Evolutionary conservation across 2,888 invertebrate genomes (phyloP), one percentile per base, ranked within the genome.

Genomic region (Osedax fenrisi): DNA sequence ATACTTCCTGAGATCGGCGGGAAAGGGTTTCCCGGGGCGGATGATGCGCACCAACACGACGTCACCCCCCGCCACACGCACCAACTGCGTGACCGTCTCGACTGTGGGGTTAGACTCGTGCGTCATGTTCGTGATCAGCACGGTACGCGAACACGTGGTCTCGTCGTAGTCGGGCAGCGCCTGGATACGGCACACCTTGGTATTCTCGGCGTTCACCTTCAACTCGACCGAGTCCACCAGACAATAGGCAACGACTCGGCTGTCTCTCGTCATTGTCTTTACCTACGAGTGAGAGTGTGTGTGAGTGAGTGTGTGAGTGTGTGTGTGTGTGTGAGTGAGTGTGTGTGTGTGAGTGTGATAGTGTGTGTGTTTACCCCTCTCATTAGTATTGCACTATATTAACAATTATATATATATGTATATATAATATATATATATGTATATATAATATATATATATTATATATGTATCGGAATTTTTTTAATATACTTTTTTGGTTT

Each of bases 241-340:
- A 27, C 94, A 91, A 81, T 90, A 89, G 0, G 94, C 93, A 10
- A 95, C 94, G 24, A 91, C 91, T 78, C 92, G 88, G 91, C 94
- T 95, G 83, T 95, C 94, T 83, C 92, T 91, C 17, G 94, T 92
- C 75, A 95, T 86, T 81, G 93, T 92, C 81, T 95, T 94, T 64
- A 96, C 93, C 41, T 41, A 41, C n/a, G n/a, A n/a, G n/a, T n/a
- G n/a, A n/a, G n/a, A n/a, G n/a, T n/a, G n/a, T n/a, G n/a, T n/a
- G n/a, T n/a, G n/a, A n/a, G n/a, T n/a, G n/a, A n/a, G n/a, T n/a
- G n/a, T n/a, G n/a, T n/a, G n/a, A n/a, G n/a, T n/a, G n/a, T n/a
- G n/a, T n/a, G n/a, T n/a, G n/a, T n/a, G n/a, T n/a, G n/a, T n/a
- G n/a, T n/a, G n/a, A n/a, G n/a, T n/a, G n/a, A n/a, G n/a, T n/a